Evolutionary conservation across 2,888 invertebrate species (phyloP), one percentile per base, ranked within the genome.

Genomic region (Watsonalla cultraria): DNA sequence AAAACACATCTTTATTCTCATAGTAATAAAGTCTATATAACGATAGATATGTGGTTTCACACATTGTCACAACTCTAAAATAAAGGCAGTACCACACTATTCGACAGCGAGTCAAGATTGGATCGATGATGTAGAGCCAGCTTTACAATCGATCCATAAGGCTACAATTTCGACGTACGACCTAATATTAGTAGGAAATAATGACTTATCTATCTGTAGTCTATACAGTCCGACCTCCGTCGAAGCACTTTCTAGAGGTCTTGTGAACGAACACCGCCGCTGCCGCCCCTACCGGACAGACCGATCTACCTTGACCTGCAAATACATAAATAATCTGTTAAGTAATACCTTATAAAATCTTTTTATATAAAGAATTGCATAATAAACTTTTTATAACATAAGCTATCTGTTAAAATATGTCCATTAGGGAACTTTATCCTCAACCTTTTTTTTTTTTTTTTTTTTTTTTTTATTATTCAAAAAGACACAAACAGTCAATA

Each of bases 221-320:
- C 62, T 58, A 60, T 65, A 60, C 54, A 62, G 68, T 68, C 70
- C 59, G 59, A 71, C 81, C 82, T 75, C 83, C 83, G 82, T 86
- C 86, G 86, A 86, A 88, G 86, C 88, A 86, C 88, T 87, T 88
- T 87, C 87, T 88, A 86, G 85, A 80, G 84, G 81, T 68, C 54
- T 64, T 65, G 52, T 48, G 47, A 13, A 47, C 64, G 52, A 61
- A 62, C 74, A 66, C 73, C 73, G 70, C 65, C 69, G 56, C 62
- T 53, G 51, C 70, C 68, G 49, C 64, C 58, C 56, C 62, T 64
- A 70, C 74, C 75, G 69, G 67, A 72, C 76, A 68, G 72, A 60
- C 60, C 59, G 60, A 53, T 70, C 56, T 54, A 64, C 56, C 58
- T 68, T 70, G 70, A 75, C 75, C 84, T 84, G 83, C 0, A 66